These are phyloP conservation scores for Pseudomyrmex pallidus DNA, from an alignment of 1,140 invertebrate genomes.

Conservation along the genomic window DNA sequence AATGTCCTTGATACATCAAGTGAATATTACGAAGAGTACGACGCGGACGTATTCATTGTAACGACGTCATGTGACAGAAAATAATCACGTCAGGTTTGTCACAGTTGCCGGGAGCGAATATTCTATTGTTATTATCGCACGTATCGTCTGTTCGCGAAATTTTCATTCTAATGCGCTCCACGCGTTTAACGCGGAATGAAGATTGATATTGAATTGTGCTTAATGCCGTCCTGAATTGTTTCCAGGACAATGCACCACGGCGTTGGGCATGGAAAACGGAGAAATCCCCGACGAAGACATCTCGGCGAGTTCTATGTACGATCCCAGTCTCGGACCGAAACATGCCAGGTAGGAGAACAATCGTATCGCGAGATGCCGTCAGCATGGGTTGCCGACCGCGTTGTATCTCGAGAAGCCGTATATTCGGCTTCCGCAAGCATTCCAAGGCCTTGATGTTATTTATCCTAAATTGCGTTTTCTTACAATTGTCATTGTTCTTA, in stretches of 20 bases:
- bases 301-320: conserved; percentile 87
- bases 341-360: conserved; percentile 87
- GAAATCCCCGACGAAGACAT: conserved; percentile 87
- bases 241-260: conserved; percentile 85
- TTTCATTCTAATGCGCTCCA: conserved; percentile 11
- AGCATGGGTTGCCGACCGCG: conserved; percentile 36
- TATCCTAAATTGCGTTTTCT: background rate
- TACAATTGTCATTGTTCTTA: background rate
- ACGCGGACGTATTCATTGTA: background rate
- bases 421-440: conserved; percentile 11
- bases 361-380: conserved; percentile 60
- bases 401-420: conserved; percentile 49
- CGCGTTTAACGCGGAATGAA: conserved; percentile 53
- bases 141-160: background rate
- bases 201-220: conserved; percentile 64
- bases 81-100: background rate
- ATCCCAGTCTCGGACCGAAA: conserved; percentile 87
- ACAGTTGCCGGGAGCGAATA: background rate
- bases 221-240: conserved; percentile 75
- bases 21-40: conserved; percentile 21
- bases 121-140: conserved; percentile 19
- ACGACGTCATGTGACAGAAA: background rate
- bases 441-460: background rate
- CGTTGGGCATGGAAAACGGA: conserved; percentile 88
- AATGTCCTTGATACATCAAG: background rate